Evolutionary conservation across 2,113 vertebrate genomes (phyloP).

Genomic region (Percopsis transmontana): DNA sequence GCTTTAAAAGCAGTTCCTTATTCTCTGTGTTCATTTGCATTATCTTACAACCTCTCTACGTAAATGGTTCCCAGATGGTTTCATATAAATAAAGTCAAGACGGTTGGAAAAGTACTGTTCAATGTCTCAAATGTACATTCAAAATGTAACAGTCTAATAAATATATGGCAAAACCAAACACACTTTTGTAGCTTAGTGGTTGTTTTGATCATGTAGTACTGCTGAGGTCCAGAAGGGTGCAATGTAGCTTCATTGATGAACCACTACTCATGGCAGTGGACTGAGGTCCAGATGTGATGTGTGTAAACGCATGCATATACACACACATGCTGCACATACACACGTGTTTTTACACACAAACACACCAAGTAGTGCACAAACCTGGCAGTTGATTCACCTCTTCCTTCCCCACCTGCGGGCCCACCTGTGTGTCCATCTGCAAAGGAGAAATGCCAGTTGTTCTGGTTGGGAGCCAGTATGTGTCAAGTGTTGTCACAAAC

Average conservation of each 20-base stretch:
- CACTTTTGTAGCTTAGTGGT: neutral
- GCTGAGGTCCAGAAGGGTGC: slow-evolving; percentile 67
- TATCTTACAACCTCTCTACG: neutral
- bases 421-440: slow-evolving; percentile 83
- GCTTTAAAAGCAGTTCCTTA: neutral
- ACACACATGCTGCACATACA: slow-evolving; percentile 3
- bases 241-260: slow-evolving; percentile 68
- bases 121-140: neutral
- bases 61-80: neutral
- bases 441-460: slow-evolving; percentile 75
- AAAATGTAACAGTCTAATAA: neutral
- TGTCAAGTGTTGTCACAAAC: slow-evolving; percentile 66
- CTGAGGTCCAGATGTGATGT: slow-evolving; percentile 70
- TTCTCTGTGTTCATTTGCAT: neutral
- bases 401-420: slow-evolving; percentile 70
- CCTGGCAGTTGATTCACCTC: slow-evolving; percentile 67
- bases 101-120: no score
- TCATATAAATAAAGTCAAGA: no score
- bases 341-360: slow-evolving; percentile 36
- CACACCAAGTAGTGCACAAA: slow-evolving; percentile 69
- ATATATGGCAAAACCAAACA: neutral
- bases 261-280: slow-evolving; percentile 41
- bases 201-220: slow-evolving; percentile 21
- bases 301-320: neutral
- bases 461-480: slow-evolving; percentile 73